These are phyloP conservation scores for Pangasius mekongensis DNA, from an alignment of 2,797 vertebrate genomes.

Conservation along the genomic window DNA sequence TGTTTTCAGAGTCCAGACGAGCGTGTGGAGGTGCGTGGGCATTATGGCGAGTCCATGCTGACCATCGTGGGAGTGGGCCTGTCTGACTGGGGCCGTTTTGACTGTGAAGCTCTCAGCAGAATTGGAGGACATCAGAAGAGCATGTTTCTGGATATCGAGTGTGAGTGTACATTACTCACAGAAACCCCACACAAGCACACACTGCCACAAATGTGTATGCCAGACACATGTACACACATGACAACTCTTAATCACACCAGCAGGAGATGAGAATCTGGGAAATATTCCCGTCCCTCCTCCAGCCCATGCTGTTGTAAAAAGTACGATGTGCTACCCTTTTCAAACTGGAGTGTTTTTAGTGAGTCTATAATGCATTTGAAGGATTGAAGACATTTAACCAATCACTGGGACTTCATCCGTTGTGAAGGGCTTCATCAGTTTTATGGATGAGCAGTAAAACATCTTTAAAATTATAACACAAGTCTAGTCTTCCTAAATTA, in stretches of 20 bases:
- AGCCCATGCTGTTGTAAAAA: slow-evolving; percentile 15
- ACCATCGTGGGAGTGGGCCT: slow-evolving; percentile 88
- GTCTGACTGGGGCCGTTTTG: slow-evolving; percentile 90
- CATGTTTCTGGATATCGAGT: slow-evolving; percentile 98
- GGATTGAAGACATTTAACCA: slow-evolving; percentile 23
- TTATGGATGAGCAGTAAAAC: neutral
- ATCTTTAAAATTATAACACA: slow-evolving; percentile 32
- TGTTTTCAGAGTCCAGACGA: slow-evolving; percentile 85
- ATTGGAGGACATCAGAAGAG: slow-evolving; percentile 98
- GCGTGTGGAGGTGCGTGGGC: slow-evolving; percentile 89
- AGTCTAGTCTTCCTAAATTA: slow-evolving; percentile 18
- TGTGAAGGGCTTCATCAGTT: slow-evolving; percentile 15
- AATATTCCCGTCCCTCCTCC: neutral
- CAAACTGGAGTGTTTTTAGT: slow-evolving; percentile 26
- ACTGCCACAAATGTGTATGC: neutral
- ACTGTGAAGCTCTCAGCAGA: slow-evolving; percentile 95
- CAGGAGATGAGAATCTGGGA: slow-evolving; percentile 14
- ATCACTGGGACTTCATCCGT: slow-evolving; percentile 3
- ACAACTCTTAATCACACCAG: slow-evolving; percentile 16
- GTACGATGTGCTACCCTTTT: slow-evolving; percentile 19
- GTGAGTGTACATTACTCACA: slow-evolving; percentile 75
- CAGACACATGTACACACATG: slow-evolving; percentile 4
- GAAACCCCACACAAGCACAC: neutral
- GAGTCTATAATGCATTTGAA: slow-evolving; percentile 25
- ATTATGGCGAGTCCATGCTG: slow-evolving; percentile 88